Base-by-base conservation (phyloP, 2,113 vertebrate genomes). In the Meleagris gallopavo region DNA sequence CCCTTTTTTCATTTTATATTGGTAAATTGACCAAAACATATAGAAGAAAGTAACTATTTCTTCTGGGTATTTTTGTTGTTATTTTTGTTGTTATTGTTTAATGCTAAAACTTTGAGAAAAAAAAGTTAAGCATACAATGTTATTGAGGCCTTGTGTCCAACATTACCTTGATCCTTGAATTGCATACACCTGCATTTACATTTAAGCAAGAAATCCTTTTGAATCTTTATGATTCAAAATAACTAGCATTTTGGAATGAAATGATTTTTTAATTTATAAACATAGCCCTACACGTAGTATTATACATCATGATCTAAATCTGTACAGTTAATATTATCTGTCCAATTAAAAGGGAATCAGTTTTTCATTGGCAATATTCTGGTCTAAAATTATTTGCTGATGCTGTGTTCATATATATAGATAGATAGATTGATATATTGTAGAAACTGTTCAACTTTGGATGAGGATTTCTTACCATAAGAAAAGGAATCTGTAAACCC, bases 341-440 rank as follows among this genome's bases (percentile, higher is more conserved):
- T 40, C 21, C 69, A 22, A 82, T 40, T 7, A 80, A 81, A 73
- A 82, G 8, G 20, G 22, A 71, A 69, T 41, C 27, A 9, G 77
- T 2, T 38, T 94, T 74, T 75, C 27, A 27, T 14, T 69, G 22
- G 6, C 9, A 91, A 15, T 19, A 78, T 67, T 57, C 61, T 19
- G 11, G 25, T 67, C 43, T 46, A 81, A 57, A 69, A 67, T 7
- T 34, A 36, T 38, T 46, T 81, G 52, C 55, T 30, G 75, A 38
- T 3, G 9, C 6, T 45, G 41, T 2, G 34, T 6, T 15, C 2
- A 4, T 54, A 16, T 29, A 27, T 4, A 9, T 52, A 52, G 14
- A 54, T 6, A 54, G 38, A 66, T 91, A 29, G 8, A 29, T 10
- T 8, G 7, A 54, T 30, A 54, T 50, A 62, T 86, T 16, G 30